A percentile compares a stretch with the other conserved stretches of the same genome.
These are phyloP conservation scores for Watsonalla binaria DNA, from an alignment of 2,888 invertebrate species.

Conservation along the genomic window DNA sequence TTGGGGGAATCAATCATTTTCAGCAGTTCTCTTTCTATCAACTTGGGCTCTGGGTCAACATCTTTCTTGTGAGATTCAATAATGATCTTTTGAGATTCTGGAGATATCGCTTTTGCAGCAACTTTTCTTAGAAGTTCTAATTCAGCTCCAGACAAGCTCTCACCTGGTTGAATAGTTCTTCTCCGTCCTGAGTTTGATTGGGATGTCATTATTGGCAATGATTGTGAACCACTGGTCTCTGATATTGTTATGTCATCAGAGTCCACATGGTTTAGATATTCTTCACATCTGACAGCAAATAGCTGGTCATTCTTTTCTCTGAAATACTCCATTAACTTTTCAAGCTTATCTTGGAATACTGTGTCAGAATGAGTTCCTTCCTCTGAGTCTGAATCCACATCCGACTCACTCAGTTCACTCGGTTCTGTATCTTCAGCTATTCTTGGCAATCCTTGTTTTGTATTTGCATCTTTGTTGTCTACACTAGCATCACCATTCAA, in stretches of 20 bases:
- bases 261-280: slow-evolving; percentile 76
- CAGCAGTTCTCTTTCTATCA: slow-evolving; percentile 71
- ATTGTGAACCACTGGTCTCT: slow-evolving; percentile 72
- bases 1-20: slow-evolving; percentile 76
- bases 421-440: slow-evolving; percentile 78
- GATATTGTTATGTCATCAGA: slow-evolving; percentile 75
- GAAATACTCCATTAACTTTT: slow-evolving; percentile 85
- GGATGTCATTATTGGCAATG: slow-evolving; percentile 68
- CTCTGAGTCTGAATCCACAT: slow-evolving; percentile 80
- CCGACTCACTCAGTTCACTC: slow-evolving; percentile 80
- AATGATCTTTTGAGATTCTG: slow-evolving; percentile 73
- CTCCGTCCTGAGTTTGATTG: slow-evolving; percentile 71
- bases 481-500: slow-evolving; percentile 77
- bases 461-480: slow-evolving; percentile 61
- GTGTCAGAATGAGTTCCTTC: slow-evolving; percentile 78
- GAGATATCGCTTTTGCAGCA: slow-evolving; percentile 77
- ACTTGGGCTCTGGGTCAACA: slow-evolving; percentile 75
- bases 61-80: slow-evolving; percentile 78
- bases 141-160: slow-evolving; percentile 79
- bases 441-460: slow-evolving; percentile 68
- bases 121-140: slow-evolving; percentile 79
- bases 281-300: slow-evolving; percentile 79
- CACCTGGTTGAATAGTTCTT: slow-evolving; percentile 81
- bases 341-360: slow-evolving; percentile 84
- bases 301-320: slow-evolving; percentile 83